Evolutionary conservation across 2,113 vertebrate species (phyloP).

Genomic region (Sciurus niger): DNA sequence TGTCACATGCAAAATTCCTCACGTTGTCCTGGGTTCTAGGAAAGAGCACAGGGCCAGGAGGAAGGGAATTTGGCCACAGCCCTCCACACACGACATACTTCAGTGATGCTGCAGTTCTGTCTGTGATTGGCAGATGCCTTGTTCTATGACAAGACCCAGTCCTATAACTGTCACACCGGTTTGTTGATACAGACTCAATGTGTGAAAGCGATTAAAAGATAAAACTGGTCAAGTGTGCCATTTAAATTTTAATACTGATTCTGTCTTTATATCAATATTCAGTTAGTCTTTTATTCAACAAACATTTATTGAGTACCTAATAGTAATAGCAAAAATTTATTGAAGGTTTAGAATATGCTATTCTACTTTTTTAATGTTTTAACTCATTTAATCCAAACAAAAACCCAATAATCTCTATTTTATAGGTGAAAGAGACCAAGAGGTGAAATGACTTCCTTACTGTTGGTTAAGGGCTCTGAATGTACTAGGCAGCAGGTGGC

Average conservation of each 20-base stretch:
- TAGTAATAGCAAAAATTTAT: slow-evolving; percentile 47
- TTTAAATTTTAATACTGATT: slow-evolving; percentile 47
- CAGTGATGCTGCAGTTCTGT: background rate
- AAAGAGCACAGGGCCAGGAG: background rate
- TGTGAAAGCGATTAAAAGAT: background rate
- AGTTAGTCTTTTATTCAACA: background rate
- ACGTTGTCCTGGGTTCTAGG: slow-evolving; percentile 11
- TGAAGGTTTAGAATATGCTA: background rate
- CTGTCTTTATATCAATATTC: background rate
- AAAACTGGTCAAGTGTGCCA: background rate
- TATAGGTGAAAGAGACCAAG: background rate
- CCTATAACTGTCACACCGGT: background rate
- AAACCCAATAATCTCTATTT: background rate
- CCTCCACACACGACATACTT: background rate
- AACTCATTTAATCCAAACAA: background rate
- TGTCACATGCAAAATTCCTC: slow-evolving; percentile 38
- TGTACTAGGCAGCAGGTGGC: background rate
- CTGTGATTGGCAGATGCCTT: background rate
- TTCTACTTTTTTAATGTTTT: background rate
- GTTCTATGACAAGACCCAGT: background rate
- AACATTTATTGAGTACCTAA: background rate
- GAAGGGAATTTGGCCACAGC: background rate
- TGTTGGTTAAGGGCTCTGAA: background rate
- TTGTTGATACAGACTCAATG: background rate
- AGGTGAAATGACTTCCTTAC: background rate